Conservation (phyloP, 2,888 invertebrate species). For the Agrotis ipsilon region DNA sequence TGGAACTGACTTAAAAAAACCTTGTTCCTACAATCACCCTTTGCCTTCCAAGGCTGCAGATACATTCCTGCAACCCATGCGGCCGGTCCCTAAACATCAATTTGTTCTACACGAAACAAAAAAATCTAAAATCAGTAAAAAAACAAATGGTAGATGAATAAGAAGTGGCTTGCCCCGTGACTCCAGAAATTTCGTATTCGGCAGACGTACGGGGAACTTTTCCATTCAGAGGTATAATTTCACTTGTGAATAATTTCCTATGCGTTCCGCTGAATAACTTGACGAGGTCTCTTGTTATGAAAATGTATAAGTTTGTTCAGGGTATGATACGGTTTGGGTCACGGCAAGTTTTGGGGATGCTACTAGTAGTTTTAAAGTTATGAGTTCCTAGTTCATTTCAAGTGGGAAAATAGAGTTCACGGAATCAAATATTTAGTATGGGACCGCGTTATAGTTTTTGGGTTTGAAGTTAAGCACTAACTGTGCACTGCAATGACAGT, state of each 20-base stretch:
- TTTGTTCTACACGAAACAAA: slow-evolving; percentile 58
- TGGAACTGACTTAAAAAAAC: no score
- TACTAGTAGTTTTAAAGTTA: slow-evolving; percentile 21
- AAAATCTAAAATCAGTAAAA: slow-evolving; percentile 56
- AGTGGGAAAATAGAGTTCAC: background rate
- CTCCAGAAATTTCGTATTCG: slow-evolving; percentile 64
- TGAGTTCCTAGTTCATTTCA: slow-evolving; percentile 11
- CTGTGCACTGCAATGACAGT: no score
- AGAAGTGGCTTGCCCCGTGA: slow-evolving; percentile 62
- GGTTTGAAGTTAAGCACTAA: background rate
- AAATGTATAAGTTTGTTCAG: slow-evolving; percentile 61
- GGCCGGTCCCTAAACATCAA: slow-evolving; percentile 47
- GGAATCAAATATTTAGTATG: no score
- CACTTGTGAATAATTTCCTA: slow-evolving; percentile 75
- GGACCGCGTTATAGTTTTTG: background rate
- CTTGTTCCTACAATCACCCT: no score
- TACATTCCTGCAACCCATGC: no score
- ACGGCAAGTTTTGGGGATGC: slow-evolving; percentile 26
- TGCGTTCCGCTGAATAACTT: slow-evolving; percentile 69
- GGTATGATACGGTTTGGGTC: slow-evolving; percentile 56
- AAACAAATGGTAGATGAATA: slow-evolving; percentile 66
- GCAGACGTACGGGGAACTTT: slow-evolving; percentile 67
- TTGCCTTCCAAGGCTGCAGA: no score
- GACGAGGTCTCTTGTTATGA: slow-evolving; percentile 68
- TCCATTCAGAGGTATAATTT: slow-evolving; percentile 74